Percentiles rank a stretch among this genome's conserved stretches.
phyloP scores from a whole-genome alignment of 2,888 invertebrate species.

The Yponomeuta sedellus region DNA sequence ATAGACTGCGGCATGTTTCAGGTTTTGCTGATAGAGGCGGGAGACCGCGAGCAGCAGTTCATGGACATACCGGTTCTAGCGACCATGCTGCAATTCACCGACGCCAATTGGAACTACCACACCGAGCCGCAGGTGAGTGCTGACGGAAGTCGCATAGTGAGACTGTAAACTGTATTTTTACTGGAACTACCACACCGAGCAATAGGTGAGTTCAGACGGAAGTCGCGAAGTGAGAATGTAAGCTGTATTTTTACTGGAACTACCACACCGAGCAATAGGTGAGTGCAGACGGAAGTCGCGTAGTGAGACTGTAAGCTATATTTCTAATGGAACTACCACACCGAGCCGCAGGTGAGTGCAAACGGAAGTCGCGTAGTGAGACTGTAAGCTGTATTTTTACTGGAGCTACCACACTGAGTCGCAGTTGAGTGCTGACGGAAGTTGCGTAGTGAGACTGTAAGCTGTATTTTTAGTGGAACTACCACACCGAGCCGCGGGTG shows the following conservation, averaged over 20 bases:
- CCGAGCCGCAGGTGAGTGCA: slow-evolving; percentile 45
- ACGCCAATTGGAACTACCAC: slow-evolving; percentile 67
- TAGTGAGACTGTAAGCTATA: no score
- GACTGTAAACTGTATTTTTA: no score
- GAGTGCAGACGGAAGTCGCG: slow-evolving; percentile 18
- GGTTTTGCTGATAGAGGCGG: slow-evolving; percentile 47
- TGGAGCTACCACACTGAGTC: no score
- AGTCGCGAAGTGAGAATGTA: no score
- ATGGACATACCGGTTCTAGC: slow-evolving; percentile 65
- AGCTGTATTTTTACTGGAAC: no score
- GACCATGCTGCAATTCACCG: slow-evolving; percentile 62
- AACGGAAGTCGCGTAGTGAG: slow-evolving; percentile 13
- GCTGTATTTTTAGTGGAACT: no score
- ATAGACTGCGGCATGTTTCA: slow-evolving; percentile 20
- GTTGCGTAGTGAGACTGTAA: not conserved
- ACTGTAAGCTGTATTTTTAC: no score
- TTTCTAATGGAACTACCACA: slow-evolving; percentile 69
- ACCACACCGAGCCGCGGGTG: no score
- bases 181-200: slow-evolving; percentile 68
- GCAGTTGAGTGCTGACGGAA: slow-evolving; percentile 20
- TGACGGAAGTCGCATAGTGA: no score
- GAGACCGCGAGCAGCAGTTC: slow-evolving; percentile 52
- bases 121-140: slow-evolving; percentile 57
- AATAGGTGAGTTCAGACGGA: no score
- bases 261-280: slow-evolving; percentile 57